phyloP scores from a whole-genome alignment of 2,797 vertebrate genomes.

The Spea hammondii region DNA sequence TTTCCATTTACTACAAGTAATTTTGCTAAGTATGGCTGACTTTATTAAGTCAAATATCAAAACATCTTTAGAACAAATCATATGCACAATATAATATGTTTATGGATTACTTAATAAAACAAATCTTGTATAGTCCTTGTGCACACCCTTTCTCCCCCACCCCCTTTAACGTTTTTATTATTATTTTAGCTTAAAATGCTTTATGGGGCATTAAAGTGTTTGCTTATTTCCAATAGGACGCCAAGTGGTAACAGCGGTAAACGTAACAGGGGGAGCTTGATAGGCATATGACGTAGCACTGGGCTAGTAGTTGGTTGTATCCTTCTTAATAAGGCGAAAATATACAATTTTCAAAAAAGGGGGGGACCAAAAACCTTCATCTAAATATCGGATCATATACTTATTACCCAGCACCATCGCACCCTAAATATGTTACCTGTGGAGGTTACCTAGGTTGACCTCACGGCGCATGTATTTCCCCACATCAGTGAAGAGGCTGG shows the following conservation, averaged over 20 bases:
- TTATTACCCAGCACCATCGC: background rate
- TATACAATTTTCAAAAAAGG: constrained; percentile 27
- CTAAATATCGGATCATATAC: background rate
- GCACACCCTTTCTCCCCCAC: constrained; percentile 13
- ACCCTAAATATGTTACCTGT: constrained; percentile 63
- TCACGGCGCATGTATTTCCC: constrained; percentile 60
- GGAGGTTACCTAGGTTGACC: constrained; percentile 72
- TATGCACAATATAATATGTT: constrained; percentile 1
- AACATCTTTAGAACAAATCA: background rate
- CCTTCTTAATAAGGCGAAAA: constrained; percentile 30
- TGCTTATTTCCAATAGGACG: constrained; percentile 48
- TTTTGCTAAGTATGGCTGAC: constrained; percentile 3
- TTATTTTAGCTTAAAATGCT: constrained; percentile 5
- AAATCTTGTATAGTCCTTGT: background rate
- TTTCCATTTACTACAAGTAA: background rate
- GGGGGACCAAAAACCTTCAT: background rate
- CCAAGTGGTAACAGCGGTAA: constrained; percentile 30
- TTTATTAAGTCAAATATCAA: constrained; percentile 7
- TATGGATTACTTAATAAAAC: background rate
- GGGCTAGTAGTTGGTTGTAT: constrained; percentile 37
- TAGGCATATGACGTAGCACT: constrained; percentile 47
- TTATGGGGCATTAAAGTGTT: constrained; percentile 28
- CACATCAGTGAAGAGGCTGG: constrained; percentile 58
- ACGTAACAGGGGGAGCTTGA: constrained; percentile 35
- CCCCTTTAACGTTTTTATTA: constrained; percentile 11